These are phyloP conservation scores for Protosalanx chinensis DNA, from an alignment of 2,797 vertebrate species.

Conservation along the genomic window DNA sequence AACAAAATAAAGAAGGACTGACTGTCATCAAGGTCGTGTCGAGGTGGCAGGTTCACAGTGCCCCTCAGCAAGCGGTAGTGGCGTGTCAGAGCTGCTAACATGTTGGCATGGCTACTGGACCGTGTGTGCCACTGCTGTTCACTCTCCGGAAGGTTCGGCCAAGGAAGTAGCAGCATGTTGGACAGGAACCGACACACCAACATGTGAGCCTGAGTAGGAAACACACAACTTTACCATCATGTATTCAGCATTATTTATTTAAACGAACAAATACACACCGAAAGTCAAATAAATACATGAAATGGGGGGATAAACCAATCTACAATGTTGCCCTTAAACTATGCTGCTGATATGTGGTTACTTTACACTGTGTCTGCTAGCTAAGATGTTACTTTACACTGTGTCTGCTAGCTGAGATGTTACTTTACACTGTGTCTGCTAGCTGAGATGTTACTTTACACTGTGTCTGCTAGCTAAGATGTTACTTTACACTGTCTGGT, in stretches of 20 bases:
- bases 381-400: no score
- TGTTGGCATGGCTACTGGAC: slow-evolving; percentile 86
- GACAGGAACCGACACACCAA: slow-evolving; percentile 91
- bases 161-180: slow-evolving; percentile 91
- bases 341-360: no score
- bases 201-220: slow-evolving; percentile 81
- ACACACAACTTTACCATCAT: slow-evolving; percentile 15
- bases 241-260: background rate
- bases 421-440: no score
- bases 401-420: no score
- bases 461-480: no score
- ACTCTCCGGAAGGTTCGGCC: slow-evolving; percentile 89
- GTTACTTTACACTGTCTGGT: no score
- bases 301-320: no score
- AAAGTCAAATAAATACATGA: no score
- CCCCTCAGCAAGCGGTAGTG: slow-evolving; percentile 85
- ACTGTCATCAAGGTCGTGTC: slow-evolving; percentile 57
- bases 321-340: no score
- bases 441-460: no score
- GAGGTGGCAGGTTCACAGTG: slow-evolving; percentile 65
- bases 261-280: no score
- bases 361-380: no score
- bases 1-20: slow-evolving; percentile 17
- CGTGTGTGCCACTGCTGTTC: slow-evolving; percentile 96
- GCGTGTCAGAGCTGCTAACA: slow-evolving; percentile 85